Conservation (phyloP, 2,888 invertebrate genomes). For the Adelognathus sp. region DNA sequence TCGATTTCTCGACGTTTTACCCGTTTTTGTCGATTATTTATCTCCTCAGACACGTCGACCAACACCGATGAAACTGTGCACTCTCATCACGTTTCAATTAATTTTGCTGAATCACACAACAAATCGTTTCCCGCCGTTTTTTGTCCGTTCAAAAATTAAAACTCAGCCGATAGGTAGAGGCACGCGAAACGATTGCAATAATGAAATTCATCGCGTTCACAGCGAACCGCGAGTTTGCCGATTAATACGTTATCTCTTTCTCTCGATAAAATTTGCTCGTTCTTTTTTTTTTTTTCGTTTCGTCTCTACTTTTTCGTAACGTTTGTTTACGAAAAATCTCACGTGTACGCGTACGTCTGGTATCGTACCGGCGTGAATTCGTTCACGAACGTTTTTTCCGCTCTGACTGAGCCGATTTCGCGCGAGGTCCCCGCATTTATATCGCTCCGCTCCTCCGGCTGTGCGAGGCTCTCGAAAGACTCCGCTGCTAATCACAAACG, state of each 20-base stretch:
- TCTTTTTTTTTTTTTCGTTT: neutral
- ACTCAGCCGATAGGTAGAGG: neutral
- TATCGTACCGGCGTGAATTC: constrained; percentile 42
- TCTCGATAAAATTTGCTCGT: neutral
- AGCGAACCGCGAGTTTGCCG: neutral
- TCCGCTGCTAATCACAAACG: constrained; percentile 47
- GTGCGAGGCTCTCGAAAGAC: constrained; percentile 31
- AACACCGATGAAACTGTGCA: neutral
- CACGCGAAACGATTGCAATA: neutral
- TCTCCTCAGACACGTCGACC: neutral
- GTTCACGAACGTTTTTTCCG: constrained; percentile 57
- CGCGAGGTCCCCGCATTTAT: constrained; percentile 58
- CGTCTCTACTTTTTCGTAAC: neutral
- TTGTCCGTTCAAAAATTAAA: neutral
- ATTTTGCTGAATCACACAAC: neutral
- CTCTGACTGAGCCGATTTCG: constrained; percentile 58
- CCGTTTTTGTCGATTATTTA: neutral
- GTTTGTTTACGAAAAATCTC: neutral
- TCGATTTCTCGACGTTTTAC: too few species aligned
- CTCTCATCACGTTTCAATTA: constrained; percentile 12
- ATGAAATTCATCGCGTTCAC: neutral
- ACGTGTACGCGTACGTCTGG: constrained; percentile 31
- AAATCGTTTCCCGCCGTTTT: neutral
- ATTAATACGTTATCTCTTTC: neutral
- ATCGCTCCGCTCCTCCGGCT: constrained; percentile 44